Evolutionary conservation across 2,888 invertebrate species (phyloP).

Genomic region (Epinotia brunnichana): DNA sequence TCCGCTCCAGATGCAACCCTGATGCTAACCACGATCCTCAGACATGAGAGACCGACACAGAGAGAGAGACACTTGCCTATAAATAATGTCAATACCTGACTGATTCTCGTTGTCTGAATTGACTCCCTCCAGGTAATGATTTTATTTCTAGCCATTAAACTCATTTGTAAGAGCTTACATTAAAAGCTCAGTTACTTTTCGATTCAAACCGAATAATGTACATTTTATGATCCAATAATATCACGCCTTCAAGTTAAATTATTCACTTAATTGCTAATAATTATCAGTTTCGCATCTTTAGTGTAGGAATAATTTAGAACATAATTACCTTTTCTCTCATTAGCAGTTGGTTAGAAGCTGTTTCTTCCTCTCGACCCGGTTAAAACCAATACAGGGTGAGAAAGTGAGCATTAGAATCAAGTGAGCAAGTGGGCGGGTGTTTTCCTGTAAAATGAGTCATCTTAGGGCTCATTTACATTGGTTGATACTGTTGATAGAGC

Average conservation of each 20-base stretch:
- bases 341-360: constrained; percentile 13
- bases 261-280: not conserved
- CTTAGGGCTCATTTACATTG: too few relatives aligned
- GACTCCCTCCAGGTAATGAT: not conserved
- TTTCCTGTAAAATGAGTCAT: too few relatives aligned
- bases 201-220: not conserved
- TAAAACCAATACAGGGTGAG: not conserved
- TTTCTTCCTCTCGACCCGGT: constrained; percentile 6
- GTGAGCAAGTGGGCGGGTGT: too few relatives aligned
- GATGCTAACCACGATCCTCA: too few relatives aligned
- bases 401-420: not conserved
- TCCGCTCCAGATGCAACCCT: too few relatives aligned
- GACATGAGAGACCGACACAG: too few relatives aligned
- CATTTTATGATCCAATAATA: constrained; percentile 6
- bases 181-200: not conserved
- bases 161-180: not conserved
- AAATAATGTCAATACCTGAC: too few relatives aligned
- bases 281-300: constrained; percentile 6
- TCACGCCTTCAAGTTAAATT: constrained; percentile 3
- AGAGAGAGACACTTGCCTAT: too few relatives aligned
- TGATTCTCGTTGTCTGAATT: too few relatives aligned
- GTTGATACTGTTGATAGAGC: too few relatives aligned
- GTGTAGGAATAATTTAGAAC: not conserved
- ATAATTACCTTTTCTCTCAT: constrained; percentile 7
- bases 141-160: not conserved